These are phyloP conservation scores for Alcis repandata DNA, from an alignment of 2,888 invertebrate genomes.

Conservation along the genomic window DNA sequence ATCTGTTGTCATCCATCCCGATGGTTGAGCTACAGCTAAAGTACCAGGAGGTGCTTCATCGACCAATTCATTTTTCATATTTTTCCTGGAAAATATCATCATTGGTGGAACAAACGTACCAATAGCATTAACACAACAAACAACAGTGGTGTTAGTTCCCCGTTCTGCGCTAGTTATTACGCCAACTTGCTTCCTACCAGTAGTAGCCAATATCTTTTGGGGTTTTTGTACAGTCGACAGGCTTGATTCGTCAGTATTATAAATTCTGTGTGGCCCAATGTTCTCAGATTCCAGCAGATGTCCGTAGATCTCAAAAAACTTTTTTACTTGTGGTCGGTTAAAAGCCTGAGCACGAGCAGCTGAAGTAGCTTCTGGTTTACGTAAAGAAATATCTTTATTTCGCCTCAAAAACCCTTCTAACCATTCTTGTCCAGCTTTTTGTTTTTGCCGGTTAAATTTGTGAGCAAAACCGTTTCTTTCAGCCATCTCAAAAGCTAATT, in stretches of 20 bases:
- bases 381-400: constrained; percentile 5
- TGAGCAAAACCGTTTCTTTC: constrained; percentile 2
- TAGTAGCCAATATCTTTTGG: constrained; percentile 50
- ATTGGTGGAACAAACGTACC: background rate
- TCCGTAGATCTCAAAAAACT: no score
- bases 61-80: background rate
- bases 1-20: background rate
- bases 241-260: constrained; percentile 61
- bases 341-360: constrained; percentile 26
- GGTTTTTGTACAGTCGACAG: constrained; percentile 68
- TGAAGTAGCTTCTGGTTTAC: constrained; percentile 42
- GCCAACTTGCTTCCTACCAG: constrained; percentile 6
- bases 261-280: background rate
- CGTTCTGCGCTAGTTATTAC: constrained; percentile 1
- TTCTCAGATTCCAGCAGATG: no score
- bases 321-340: no score
- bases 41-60: background rate
- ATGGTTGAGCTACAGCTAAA: background rate
- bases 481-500: constrained; percentile 38
- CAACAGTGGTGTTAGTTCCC: background rate
- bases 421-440: constrained; percentile 46
- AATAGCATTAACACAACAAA: background rate
- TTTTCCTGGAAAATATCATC: background rate
- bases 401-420: constrained; percentile 4
- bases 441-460: constrained; percentile 12